Conservation (phyloP, 2,113 vertebrate species). For the Pteronura brasiliensis region DNA sequence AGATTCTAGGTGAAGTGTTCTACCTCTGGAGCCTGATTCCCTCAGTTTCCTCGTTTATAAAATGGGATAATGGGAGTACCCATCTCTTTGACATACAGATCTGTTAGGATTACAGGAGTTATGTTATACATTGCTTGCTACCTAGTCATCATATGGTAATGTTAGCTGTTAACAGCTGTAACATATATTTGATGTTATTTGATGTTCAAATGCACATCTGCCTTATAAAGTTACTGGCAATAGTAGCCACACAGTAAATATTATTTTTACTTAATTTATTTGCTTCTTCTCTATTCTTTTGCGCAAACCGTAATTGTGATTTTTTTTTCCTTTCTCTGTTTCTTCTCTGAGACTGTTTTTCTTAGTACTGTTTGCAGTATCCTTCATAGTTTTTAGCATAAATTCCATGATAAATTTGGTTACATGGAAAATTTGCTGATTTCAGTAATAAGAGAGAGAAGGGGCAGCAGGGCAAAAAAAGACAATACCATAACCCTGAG, state of each 20-base stretch:
- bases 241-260: background rate
- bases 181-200: background rate
- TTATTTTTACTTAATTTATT: background rate
- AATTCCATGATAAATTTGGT: background rate
- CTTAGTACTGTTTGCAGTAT: background rate
- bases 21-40: background rate
- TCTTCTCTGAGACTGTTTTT: background rate
- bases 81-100: background rate
- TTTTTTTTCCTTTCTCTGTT: background rate
- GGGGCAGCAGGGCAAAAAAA: background rate
- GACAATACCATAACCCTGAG: background rate
- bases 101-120: background rate
- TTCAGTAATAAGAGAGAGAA: background rate
- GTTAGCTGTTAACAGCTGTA: background rate
- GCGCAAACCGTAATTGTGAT: background rate
- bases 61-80: background rate
- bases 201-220: background rate
- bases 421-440: background rate
- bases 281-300: background rate
- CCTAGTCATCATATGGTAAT: background rate
- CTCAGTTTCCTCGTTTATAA: background rate
- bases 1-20: background rate
- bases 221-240: background rate
- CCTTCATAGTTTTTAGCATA: background rate
- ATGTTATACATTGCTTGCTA: background rate